Percentiles rank a stretch among this genome's conserved stretches.
phyloP scores from a whole-genome alignment of 92 coral and sea anemone species.

The Palythoa heliodiscus region DNA sequence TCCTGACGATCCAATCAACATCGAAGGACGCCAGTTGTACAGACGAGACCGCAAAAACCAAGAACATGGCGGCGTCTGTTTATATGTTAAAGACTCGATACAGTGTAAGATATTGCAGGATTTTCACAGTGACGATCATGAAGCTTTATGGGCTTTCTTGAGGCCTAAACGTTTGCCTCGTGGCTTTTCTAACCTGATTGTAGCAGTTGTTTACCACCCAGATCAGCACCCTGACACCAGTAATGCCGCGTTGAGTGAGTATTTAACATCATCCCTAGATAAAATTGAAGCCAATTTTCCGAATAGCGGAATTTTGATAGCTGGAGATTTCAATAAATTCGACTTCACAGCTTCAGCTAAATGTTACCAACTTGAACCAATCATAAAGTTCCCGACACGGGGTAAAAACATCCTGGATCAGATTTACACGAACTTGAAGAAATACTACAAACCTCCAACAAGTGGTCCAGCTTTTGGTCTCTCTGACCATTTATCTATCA shows the following conservation, averaged over 20 bases:
- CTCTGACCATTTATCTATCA: conserved; percentile 52
- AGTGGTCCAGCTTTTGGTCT: conserved; percentile 49
- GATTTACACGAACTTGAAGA: conserved; percentile 48
- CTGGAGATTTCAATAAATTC: conserved; percentile 52
- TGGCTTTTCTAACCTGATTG: conserved; percentile 37
- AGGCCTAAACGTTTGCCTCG: conserved; percentile 40
- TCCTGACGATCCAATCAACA: conserved; percentile 26
- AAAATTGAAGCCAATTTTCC: conserved; percentile 47
- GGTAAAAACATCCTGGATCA: conserved; percentile 45
- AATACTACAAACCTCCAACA: conserved; percentile 44
- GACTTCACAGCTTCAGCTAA: conserved; percentile 50
- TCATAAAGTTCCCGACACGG: conserved; percentile 55
- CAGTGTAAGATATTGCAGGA: conserved; percentile 47
- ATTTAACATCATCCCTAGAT: conserved; percentile 46
- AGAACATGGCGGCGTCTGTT: conserved; percentile 42
- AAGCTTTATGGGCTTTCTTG: conserved; percentile 44
- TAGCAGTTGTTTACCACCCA: conserved; percentile 26
- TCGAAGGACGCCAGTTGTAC: conserved; percentile 33
- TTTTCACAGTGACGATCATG: conserved; percentile 43
- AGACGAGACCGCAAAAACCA: conserved; percentile 36
- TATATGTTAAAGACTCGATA: conserved; percentile 44
- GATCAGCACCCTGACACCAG: conserved; percentile 29
- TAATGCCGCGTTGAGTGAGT: conserved; percentile 43
- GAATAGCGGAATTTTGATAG: conserved; percentile 48
- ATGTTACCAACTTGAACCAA: conserved; percentile 51